A percentile compares a stretch with the other conserved stretches of the same genome.
Conservation (phyloP, 2,797 vertebrate species). For the Platalea minor region DNA sequence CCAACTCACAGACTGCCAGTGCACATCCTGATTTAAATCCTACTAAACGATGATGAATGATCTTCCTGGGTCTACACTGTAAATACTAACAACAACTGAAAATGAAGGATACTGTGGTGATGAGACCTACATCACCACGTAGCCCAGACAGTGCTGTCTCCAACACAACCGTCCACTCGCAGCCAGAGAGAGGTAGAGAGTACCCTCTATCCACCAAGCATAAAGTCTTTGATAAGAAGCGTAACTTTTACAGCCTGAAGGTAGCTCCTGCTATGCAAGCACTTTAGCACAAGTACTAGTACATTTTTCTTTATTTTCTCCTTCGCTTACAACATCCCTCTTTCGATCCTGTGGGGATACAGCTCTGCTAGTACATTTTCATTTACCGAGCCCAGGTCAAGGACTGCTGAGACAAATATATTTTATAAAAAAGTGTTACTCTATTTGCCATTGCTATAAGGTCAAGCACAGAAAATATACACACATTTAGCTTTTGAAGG, state of each 20-base stretch:
- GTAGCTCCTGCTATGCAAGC: background rate
- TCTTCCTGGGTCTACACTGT: background rate
- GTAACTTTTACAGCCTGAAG: background rate
- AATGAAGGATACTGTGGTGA: background rate
- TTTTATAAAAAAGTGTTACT: background rate
- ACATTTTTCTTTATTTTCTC: conserved; percentile 27
- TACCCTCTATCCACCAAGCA: background rate
- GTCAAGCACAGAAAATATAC: background rate
- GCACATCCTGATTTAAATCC: background rate
- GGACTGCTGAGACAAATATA: background rate
- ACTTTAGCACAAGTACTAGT: background rate
- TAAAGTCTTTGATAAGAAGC: background rate
- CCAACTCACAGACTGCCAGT: fast-evolving
- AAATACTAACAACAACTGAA: background rate
- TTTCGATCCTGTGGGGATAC: background rate
- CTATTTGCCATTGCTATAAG: background rate
- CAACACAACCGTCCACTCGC: fast-evolving
- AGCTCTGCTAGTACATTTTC: background rate
- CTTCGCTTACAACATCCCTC: background rate
- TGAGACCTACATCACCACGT: fast-evolving
- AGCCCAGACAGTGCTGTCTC: background rate
- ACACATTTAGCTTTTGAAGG: background rate
- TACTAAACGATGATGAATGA: background rate
- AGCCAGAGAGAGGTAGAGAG: background rate
- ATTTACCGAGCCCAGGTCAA: conserved; percentile 16